A percentile compares a stretch with the other conserved stretches of the same genome.
Conservation (phyloP, 2,888 invertebrate genomes). For the Omphaloscelis lunosa region DNA sequence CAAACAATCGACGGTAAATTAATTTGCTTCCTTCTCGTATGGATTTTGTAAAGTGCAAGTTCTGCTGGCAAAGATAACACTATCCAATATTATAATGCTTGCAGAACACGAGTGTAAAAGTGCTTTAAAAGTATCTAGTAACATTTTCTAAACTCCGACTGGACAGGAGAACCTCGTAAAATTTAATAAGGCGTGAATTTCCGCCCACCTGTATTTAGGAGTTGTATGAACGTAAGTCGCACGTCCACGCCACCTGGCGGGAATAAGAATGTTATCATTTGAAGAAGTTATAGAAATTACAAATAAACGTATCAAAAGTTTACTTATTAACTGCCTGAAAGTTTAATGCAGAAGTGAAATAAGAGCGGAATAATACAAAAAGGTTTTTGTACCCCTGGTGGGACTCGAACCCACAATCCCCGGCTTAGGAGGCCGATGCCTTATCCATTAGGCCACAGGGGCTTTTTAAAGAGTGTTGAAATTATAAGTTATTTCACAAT, state of each 20-base stretch:
- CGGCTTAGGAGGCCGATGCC: constrained; percentile 95
- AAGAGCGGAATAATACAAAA: constrained; percentile 14
- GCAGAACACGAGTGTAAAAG: constrained; percentile 33
- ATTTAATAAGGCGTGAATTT: constrained; percentile 58
- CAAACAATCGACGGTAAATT: background rate
- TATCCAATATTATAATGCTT: constrained; percentile 31
- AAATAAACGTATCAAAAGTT: background rate
- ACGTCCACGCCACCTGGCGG: constrained; percentile 25
- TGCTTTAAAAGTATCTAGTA: constrained; percentile 65
- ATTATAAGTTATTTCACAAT: constrained; percentile 16
- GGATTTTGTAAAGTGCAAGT: constrained; percentile 19
- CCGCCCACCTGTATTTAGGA: constrained; percentile 28
- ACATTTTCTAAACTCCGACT: constrained; percentile 51
- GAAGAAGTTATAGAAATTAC: background rate
- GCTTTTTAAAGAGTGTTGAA: constrained; percentile 72
- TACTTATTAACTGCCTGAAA: background rate
- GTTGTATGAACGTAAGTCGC: constrained; percentile 13
- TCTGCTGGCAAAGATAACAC: constrained; percentile 10
- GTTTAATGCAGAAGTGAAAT: constrained; percentile 17
- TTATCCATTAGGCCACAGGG: constrained; percentile 95
- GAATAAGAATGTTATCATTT: background rate
- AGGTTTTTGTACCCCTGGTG: constrained; percentile 91
- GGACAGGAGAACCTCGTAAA: constrained; percentile 55
- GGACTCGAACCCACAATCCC: constrained; percentile 95
- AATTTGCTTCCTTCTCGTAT: background rate